These are phyloP conservation scores for Napeogenes sylphis DNA, from an alignment of 2,888 invertebrate species.

Conservation along the genomic window DNA sequence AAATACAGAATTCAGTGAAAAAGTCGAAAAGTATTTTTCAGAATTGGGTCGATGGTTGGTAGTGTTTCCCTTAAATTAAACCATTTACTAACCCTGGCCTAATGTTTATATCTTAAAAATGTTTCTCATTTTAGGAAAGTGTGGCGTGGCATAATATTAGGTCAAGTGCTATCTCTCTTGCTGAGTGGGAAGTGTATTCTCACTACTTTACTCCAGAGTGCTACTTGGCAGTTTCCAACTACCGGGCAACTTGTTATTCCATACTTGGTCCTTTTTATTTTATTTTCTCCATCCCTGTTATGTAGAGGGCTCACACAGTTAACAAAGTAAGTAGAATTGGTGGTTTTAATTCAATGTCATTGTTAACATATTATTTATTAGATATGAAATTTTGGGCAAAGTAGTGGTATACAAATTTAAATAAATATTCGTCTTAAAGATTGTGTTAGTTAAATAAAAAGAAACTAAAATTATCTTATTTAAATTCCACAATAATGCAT, in stretches of 20 bases:
- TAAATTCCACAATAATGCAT: too few species aligned
- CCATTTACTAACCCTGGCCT: background rate
- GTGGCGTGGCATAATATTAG: constrained; percentile 84
- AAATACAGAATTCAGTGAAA: constrained; percentile 79
- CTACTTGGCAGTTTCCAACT: constrained; percentile 83
- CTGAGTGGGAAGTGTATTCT: constrained; percentile 87
- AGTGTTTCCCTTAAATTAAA: constrained; percentile 23
- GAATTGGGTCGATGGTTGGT: constrained; percentile 84
- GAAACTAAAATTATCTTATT: too few species aligned
- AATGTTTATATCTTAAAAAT: background rate
- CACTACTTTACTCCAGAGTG: constrained; percentile 83
- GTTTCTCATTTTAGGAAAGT: constrained; percentile 76
- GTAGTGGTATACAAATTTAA: too few species aligned
- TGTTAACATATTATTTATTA: background rate
- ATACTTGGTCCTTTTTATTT: constrained; percentile 85
- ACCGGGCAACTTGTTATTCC: constrained; percentile 89
- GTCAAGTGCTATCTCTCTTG: constrained; percentile 86
- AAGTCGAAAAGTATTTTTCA: constrained; percentile 81
- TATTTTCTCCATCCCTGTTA: constrained; percentile 86
- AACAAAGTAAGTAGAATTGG: constrained; percentile 73
- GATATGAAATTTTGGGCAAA: background rate
- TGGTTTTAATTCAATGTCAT: background rate
- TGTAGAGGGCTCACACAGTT: constrained; percentile 83
- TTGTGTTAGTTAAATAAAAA: too few species aligned
- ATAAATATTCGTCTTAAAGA: background rate